Evolutionary conservation across 2,888 invertebrate genomes (phyloP).

Genomic region (Cryptops parisi): DNA sequence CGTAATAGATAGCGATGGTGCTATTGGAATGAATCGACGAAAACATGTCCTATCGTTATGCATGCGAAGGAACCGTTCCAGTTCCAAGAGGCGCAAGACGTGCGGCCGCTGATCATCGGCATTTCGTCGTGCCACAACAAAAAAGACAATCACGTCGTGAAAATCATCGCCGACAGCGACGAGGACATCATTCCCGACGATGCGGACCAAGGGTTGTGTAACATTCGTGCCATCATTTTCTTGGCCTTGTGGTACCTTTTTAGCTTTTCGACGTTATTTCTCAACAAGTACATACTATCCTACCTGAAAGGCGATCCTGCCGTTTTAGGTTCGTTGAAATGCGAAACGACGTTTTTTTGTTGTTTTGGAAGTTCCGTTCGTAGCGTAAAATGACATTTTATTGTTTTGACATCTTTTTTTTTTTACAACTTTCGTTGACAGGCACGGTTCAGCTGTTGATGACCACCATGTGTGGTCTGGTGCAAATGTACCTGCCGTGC

Average conservation of each 20-base stretch:
- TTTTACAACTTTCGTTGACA: constrained; percentile 26
- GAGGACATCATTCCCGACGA: constrained; percentile 17
- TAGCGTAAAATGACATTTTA: neutral
- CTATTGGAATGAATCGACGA: too few relatives aligned
- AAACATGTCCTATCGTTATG: too few relatives aligned
- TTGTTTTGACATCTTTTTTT: constrained; percentile 8
- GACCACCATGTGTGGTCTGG: constrained; percentile 55
- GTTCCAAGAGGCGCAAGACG: neutral
- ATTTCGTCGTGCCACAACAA: too few relatives aligned
- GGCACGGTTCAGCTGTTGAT: constrained; percentile 61
- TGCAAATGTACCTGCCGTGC: constrained; percentile 56
- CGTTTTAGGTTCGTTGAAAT: constrained; percentile 57
- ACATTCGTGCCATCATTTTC: constrained; percentile 45
- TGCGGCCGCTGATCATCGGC: neutral
- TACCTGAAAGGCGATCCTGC: constrained; percentile 57
- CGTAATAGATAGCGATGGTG: too few relatives aligned
- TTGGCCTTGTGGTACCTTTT: constrained; percentile 58
- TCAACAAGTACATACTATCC: constrained; percentile 60
- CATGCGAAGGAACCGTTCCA: too few relatives aligned
- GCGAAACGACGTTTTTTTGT: too few relatives aligned
- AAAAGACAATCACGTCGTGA: too few relatives aligned
- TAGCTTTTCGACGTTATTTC: constrained; percentile 57
- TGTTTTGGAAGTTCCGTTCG: neutral
- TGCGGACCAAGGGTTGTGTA: constrained; percentile 37
- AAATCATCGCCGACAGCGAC: too few relatives aligned